phyloP scores from a whole-genome alignment of 2,797 vertebrate species.

The Malacoraja senta region DNA sequence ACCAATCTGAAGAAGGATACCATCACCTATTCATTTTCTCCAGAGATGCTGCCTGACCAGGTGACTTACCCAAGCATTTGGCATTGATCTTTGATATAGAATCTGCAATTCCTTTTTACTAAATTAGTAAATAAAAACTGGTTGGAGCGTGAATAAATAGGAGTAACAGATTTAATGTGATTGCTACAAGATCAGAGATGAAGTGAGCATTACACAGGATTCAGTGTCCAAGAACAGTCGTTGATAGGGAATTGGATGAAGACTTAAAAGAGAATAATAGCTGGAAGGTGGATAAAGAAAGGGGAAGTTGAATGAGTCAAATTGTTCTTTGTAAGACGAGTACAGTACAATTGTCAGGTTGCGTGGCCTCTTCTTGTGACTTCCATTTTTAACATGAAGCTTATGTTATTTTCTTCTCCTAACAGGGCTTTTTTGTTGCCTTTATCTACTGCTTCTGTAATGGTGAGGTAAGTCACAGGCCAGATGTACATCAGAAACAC shows the following conservation, averaged over 20 bases:
- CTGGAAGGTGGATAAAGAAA: too few relatives aligned
- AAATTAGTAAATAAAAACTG: neutral
- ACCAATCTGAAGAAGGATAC: too few relatives aligned
- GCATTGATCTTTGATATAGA: too few relatives aligned
- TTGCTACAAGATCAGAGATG: neutral
- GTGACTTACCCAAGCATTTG: too few relatives aligned
- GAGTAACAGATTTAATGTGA: neutral
- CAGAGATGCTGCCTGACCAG: too few relatives aligned
- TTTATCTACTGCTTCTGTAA: constrained; percentile 81
- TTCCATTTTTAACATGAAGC: neutral
- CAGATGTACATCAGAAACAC: neutral
- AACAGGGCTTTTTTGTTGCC: constrained; percentile 73
- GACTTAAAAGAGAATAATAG: neutral
- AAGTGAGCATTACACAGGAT: neutral
- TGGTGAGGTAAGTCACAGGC: constrained; percentile 63
- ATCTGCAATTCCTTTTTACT: too few relatives aligned
- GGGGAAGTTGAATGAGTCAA: neutral
- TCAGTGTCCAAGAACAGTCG: neutral
- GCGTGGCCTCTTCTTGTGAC: neutral
- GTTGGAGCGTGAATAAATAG: too few relatives aligned
- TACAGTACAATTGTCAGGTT: neutral
- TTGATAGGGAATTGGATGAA: neutral
- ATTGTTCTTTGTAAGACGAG: neutral
- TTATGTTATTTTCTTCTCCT: constrained; percentile 29
- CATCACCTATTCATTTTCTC: too few relatives aligned